phyloP scores from a whole-genome alignment of 2,888 invertebrate genomes.

The Hirtodrosophila alboralis region DNA sequence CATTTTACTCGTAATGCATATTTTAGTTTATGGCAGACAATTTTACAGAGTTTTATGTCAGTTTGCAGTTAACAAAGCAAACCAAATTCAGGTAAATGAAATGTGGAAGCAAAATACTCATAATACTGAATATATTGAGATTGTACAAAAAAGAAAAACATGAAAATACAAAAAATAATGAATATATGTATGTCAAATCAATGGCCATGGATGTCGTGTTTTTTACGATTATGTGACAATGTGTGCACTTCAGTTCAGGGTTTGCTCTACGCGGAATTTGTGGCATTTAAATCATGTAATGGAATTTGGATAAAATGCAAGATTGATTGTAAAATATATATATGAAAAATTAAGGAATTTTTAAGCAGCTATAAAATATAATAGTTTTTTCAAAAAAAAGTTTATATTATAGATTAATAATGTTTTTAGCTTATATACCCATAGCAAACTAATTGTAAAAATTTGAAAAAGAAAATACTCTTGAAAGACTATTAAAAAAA shows the following conservation, averaged over 20 bases:
- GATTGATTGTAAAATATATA: too few species aligned
- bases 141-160: too few species aligned
- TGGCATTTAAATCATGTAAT: neutral
- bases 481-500: too few species aligned
- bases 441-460: too few species aligned
- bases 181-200: conserved; percentile 17
- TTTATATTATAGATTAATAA: too few species aligned
- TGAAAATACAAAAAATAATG: too few species aligned
- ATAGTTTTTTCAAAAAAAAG: too few species aligned
- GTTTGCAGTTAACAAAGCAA: conserved; percentile 37
- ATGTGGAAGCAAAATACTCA: conserved; percentile 19
- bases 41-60: conserved; percentile 22
- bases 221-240: conserved; percentile 19
- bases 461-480: too few species aligned
- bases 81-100: conserved; percentile 30
- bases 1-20: conserved; percentile 48
- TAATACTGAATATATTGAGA: too few species aligned
- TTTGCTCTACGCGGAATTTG: neutral
- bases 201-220: conserved; percentile 9
- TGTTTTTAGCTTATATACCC: too few species aligned
- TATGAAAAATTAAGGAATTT: too few species aligned
- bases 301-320: neutral
- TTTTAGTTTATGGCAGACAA: conserved; percentile 48
- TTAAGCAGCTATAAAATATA: too few species aligned
- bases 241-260: conserved; percentile 12